phyloP scores from a whole-genome alignment of 2,888 invertebrate genomes.

The Leptodirus hochenwartii region DNA sequence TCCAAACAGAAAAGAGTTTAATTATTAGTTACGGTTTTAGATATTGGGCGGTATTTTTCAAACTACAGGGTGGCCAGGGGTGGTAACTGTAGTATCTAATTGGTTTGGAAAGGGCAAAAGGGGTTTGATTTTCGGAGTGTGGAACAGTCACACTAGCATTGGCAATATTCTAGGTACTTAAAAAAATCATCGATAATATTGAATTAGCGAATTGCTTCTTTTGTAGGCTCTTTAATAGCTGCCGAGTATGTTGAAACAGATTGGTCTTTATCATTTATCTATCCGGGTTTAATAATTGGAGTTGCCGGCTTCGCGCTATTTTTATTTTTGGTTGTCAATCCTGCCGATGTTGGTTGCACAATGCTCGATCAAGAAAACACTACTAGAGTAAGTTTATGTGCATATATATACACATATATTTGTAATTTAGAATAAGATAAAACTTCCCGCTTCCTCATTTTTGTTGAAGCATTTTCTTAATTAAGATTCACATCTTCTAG shows the following conservation, averaged over 20 bases:
- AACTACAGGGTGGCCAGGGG: conserved; percentile 94
- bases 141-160: conserved; percentile 94
- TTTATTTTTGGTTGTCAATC: conserved; percentile 70
- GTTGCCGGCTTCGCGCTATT: conserved; percentile 54
- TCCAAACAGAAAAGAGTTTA: background rate
- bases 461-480: too few species aligned
- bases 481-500: too few species aligned
- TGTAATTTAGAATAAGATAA: too few species aligned
- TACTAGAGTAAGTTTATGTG: conserved; percentile 5
- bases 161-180: conserved; percentile 73
- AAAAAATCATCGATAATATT: background rate
- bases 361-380: conserved; percentile 20
- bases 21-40: conserved; percentile 26
- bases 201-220: conserved; percentile 5
- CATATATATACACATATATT: background rate
- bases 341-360: conserved; percentile 50
- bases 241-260: conserved; percentile 67
- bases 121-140: conserved; percentile 84
- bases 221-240: conserved; percentile 60
- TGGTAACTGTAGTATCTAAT: conserved; percentile 83
- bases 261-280: conserved; percentile 85
- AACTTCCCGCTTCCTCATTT: too few species aligned
- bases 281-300: conserved; percentile 74
- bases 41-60: conserved; percentile 70
- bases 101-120: conserved; percentile 90